Evolutionary conservation across 2,113 vertebrate species (phyloP).

Genomic region (Planiliza haematocheilus): DNA sequence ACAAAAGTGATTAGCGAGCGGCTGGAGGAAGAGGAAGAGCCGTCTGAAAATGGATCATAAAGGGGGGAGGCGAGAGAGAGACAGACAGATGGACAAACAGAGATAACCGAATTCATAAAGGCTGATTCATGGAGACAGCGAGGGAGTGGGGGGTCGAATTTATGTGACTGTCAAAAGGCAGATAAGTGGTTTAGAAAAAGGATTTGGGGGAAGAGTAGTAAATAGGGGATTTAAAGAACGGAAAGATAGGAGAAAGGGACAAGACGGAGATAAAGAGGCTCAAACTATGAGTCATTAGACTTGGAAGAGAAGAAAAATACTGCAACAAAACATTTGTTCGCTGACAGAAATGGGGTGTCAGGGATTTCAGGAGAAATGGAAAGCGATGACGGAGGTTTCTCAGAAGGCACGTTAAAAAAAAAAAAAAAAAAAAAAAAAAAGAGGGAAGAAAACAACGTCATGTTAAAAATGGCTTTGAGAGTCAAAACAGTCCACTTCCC

Average conservation of each 20-base stretch:
- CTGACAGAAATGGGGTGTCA: constrained; percentile 10
- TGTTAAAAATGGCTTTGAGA: constrained; percentile 80
- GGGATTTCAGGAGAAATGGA: constrained; percentile 17
- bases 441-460: constrained; percentile 20
- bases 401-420: constrained; percentile 22
- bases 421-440: background rate
- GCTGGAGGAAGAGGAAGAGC: constrained; percentile 53
- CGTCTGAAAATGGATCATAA: constrained; percentile 59
- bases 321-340: background rate
- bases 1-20: constrained; percentile 80
- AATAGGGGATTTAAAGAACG: constrained; percentile 59
- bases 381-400: constrained; percentile 51
- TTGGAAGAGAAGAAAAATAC: background rate
- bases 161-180: constrained; percentile 70
- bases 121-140: constrained; percentile 71
- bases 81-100: constrained; percentile 58
- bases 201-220: constrained; percentile 48
- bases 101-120: constrained; percentile 71
- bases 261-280: constrained; percentile 47
- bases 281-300: constrained; percentile 27
- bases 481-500: constrained; percentile 85
- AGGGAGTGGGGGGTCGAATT: constrained; percentile 65
- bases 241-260: constrained; percentile 37
- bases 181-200: constrained; percentile 70
- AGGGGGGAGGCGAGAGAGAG: constrained; percentile 54